phyloP scores from a whole-genome alignment of 2,113 vertebrate genomes.

The Rostratula benghalensis region DNA sequence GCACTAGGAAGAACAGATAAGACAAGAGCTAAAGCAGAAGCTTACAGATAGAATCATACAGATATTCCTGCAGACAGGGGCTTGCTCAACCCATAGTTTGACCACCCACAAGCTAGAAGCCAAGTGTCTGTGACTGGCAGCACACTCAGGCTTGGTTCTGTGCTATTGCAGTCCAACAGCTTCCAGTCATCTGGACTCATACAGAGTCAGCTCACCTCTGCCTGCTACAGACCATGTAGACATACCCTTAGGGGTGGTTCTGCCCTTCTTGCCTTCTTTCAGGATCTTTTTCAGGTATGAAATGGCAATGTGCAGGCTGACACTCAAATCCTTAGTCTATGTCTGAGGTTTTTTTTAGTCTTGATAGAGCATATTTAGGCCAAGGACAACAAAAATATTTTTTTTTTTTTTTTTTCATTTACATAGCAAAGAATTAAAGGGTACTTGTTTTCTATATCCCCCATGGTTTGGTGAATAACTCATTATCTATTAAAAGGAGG shows the following conservation, averaged over 20 bases:
- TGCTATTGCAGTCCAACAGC: neutral
- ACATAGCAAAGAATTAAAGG: neutral
- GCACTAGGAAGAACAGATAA: neutral
- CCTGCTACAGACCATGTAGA: neutral
- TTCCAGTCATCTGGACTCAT: neutral
- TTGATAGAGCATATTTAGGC: neutral
- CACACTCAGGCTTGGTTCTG: neutral
- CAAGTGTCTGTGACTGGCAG: neutral
- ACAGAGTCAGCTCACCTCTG: neutral
- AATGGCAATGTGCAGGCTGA: neutral
- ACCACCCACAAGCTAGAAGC: neutral
- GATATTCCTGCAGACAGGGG: neutral
- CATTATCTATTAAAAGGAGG: neutral
- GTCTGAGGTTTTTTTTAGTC: neutral
- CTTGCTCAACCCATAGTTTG: neutral
- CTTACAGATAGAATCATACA: neutral
- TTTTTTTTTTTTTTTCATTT: neutral
- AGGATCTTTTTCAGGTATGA: neutral
- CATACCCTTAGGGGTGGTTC: neutral
- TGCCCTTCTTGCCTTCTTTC: neutral
- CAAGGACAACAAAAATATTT: neutral
- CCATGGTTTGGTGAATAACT: neutral
- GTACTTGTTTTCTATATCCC: neutral
- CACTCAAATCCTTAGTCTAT: neutral
- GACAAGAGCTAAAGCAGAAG: neutral